These are phyloP conservation scores for Loxodonta africana DNA, from an alignment of 2,113 vertebrate genomes.

Conservation along the genomic window DNA sequence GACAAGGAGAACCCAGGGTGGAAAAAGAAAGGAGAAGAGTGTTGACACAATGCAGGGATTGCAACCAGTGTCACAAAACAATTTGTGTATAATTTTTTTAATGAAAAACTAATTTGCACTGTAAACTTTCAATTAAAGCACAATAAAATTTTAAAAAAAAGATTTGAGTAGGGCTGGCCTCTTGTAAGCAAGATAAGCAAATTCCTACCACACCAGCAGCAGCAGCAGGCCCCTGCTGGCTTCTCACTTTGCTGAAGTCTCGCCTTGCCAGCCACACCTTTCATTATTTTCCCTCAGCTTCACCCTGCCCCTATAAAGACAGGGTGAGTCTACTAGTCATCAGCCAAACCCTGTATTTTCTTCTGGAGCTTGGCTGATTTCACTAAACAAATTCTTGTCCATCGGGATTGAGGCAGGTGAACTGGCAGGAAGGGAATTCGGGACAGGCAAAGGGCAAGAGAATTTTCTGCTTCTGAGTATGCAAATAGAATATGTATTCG, in stretches of 20 bases:
- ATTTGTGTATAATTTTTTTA: no score
- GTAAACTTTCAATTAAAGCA: no score
- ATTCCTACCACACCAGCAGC: not conserved
- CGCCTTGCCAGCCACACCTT: not conserved
- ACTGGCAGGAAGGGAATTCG: not conserved
- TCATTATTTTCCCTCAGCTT: not conserved
- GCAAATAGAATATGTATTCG: not conserved
- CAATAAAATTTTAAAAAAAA: no score
- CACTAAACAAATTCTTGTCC: not conserved
- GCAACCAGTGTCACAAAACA: no score
- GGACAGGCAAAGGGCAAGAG: not conserved
- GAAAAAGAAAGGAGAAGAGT: no score
- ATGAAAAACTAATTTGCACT: no score
- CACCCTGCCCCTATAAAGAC: not conserved
- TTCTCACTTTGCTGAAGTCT: not conserved
- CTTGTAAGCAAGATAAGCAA: not conserved
- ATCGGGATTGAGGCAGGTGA: fast-evolving
- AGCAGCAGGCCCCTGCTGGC: not conserved
- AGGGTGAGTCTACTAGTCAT: not conserved
- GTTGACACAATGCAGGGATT: no score
- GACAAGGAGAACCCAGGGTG: no score
- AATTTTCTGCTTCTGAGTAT: not conserved
- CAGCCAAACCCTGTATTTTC: not conserved
- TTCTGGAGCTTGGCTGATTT: not conserved
- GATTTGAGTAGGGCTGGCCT: not conserved